Percentiles rank a stretch among this genome's conserved stretches.
These are phyloP conservation scores for Mastacembelus armatus DNA, from an alignment of 2,797 vertebrate species.

Conservation along the genomic window DNA sequence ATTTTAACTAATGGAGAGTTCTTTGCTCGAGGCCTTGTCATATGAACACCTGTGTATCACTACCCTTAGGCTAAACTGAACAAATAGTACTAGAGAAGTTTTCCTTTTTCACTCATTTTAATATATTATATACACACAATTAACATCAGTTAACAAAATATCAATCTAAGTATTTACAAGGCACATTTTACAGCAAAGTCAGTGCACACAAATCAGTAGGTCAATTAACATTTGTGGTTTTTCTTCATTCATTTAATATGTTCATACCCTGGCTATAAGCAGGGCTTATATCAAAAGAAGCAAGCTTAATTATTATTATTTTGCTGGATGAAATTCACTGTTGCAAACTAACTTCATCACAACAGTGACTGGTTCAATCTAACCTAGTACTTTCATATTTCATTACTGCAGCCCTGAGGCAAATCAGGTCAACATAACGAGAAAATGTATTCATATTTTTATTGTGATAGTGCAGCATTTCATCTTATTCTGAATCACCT, in stretches of 20 bases:
- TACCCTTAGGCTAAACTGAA: slow-evolving; percentile 5
- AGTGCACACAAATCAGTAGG: too few relatives aligned
- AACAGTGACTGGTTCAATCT: neutral
- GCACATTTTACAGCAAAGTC: neutral
- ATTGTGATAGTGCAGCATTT: slow-evolving; percentile 4
- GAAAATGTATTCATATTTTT: slow-evolving; percentile 21
- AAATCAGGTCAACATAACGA: slow-evolving; percentile 23
- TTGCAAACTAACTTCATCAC: neutral
- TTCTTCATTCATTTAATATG: too few relatives aligned
- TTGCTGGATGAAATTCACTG: neutral
- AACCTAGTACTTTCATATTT: slow-evolving; percentile 23
- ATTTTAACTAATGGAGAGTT: neutral
- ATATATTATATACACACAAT: neutral
- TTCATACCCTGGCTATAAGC: neutral
- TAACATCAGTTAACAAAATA: neutral
- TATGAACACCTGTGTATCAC: neutral
- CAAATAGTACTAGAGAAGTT: neutral
- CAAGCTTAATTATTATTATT: neutral
- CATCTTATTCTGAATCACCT: slow-evolving; percentile 4
- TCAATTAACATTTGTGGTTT: too few relatives aligned
- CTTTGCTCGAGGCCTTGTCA: neutral
- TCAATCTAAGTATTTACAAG: neutral
- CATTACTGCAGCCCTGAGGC: slow-evolving; percentile 12
- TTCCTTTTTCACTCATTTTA: neutral
- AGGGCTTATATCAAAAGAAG: neutral